These are phyloP conservation scores for Odocoileus virginianus DNA, from an alignment of 2,113 vertebrate species.

Conservation along the genomic window DNA sequence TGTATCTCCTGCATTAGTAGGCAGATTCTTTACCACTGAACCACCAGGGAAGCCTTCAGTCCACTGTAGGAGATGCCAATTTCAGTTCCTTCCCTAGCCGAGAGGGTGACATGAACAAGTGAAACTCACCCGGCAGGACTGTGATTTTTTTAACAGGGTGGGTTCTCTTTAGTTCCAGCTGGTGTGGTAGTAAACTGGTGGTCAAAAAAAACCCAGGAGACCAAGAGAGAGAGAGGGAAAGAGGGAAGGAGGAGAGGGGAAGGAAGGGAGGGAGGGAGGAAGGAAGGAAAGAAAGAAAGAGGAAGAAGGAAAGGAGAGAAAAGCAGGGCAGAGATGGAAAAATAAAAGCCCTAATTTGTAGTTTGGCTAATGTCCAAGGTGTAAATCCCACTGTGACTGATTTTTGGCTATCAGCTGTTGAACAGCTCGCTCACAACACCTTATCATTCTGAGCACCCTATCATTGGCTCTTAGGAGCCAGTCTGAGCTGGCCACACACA, in stretches of 20 bases:
- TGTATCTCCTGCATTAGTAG: background rate
- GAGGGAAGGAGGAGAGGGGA: fast-evolving
- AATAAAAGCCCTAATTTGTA: background rate
- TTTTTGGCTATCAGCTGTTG: background rate
- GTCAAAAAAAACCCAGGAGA: background rate
- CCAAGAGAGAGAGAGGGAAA: background rate
- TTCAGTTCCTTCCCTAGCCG: background rate
- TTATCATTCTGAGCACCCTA: background rate
- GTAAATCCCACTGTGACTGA: background rate
- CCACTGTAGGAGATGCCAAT: background rate
- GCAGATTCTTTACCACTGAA: background rate
- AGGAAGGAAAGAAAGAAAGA: background rate
- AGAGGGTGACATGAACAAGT: background rate
- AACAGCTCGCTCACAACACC: background rate
- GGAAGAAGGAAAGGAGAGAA: no score
- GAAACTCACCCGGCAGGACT: background rate
- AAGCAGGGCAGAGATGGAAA: background rate
- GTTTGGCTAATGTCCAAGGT: background rate
- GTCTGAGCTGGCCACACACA: background rate
- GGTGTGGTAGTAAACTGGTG: background rate
- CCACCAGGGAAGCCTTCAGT: background rate
- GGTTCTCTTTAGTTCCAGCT: background rate
- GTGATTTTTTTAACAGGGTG: background rate
- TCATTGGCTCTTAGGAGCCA: background rate
- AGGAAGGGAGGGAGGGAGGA: no score